Evolutionary conservation across 1,140 invertebrate species (phyloP), one percentile per base, ranked within the genome.

Genomic region (Drosophila tristis): DNA sequence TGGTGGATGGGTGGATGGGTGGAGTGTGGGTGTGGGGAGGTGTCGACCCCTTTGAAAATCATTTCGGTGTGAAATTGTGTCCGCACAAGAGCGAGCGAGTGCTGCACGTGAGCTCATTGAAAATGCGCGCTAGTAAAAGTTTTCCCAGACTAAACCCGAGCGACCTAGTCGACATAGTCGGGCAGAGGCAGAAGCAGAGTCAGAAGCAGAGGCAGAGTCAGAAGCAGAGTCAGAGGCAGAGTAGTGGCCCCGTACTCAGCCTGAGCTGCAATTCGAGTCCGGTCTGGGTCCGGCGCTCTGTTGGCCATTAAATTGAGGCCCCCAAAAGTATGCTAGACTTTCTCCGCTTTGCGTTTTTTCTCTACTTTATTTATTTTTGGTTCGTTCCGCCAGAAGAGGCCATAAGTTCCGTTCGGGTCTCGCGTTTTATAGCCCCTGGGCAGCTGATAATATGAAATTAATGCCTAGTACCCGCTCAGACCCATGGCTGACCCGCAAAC

Each of bases 1-100:
- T 16, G n/a, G 25, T 11, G 39, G 9, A 26, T 15, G 16, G 2
- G 20, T 31, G 23, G 25, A 39, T n/a, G n/a, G 64, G 26, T 25
- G 55, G 23, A 42, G 49, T 16, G n/a, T 15, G 16, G 2, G 20
- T 31, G 7, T 16, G 8, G 25, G 16, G 11, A 20, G 29, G n/a
- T 8, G 31, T 13, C 15, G 23, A 66, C 55, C 62, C 63, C 73
- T 76, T 80, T 74, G 59, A 71, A 90, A 89, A 89, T 89, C 75
- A 90, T 89, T 90, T 90, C 53, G 73, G 72, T 90, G 76, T 85
- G 65, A 89, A 89, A 85, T 89, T 89, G 80, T 85, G 85, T 90
- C 65, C 85, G 84, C 72, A 66, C 53, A 53, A 68, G 72, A 45
- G 23, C 9, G 15, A n/a, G n/a, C 4, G n/a, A 70, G 53, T 39